phyloP scores from a whole-genome alignment of 2,113 vertebrate species.

The Cnemophilus loriae region DNA sequence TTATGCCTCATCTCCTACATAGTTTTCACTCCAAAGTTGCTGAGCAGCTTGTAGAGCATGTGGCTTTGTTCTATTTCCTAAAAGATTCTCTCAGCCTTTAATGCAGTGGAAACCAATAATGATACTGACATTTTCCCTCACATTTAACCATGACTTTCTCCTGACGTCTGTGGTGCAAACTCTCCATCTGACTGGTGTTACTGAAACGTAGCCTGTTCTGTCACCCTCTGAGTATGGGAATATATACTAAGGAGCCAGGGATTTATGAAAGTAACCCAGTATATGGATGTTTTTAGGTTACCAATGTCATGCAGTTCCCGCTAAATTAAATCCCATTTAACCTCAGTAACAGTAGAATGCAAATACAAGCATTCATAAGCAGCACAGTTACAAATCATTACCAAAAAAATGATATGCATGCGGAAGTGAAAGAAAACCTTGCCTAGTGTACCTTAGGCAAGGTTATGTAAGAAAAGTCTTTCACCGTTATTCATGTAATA shows the following conservation, averaged over 20 bases:
- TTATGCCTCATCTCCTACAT: background rate
- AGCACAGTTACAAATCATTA: background rate
- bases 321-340: background rate
- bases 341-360: background rate
- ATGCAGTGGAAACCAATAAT: background rate
- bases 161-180: background rate
- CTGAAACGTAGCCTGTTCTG: background rate
- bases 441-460: background rate
- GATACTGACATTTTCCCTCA: background rate
- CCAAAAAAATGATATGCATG: background rate
- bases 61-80: background rate
- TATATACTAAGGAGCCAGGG: background rate
- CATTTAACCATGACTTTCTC: background rate
- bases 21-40: background rate
- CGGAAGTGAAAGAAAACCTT: background rate
- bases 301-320: background rate
- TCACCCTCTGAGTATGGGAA: background rate
- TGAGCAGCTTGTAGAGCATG: slow-evolving; percentile 3
- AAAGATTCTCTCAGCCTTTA: background rate
- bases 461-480: background rate
- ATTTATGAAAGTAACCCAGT: background rate
- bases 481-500: background rate
- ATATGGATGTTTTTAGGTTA: background rate
- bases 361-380: background rate
- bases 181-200: background rate